Conservation (phyloP, 2,113 vertebrate genomes). For the Eudyptes chrysolophus region DNA sequence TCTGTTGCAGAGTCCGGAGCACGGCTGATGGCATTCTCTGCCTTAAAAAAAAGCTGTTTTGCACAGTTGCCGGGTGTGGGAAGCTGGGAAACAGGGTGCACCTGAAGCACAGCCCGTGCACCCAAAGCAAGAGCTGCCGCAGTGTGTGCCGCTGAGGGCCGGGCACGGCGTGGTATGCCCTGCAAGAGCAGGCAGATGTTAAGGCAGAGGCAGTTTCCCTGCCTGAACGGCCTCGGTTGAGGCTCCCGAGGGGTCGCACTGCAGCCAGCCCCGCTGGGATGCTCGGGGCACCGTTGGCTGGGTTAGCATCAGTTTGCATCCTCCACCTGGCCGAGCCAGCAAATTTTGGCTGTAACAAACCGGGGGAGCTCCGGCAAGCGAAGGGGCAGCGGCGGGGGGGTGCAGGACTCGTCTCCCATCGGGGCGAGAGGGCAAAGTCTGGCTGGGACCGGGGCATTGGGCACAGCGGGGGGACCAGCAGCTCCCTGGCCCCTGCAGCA, state of each 20-base stretch:
- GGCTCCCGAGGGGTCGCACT: accelerated
- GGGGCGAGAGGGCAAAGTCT: neutral
- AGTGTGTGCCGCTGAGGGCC: neutral
- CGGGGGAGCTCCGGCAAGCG: accelerated
- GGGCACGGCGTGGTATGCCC: neutral
- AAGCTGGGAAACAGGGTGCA: neutral
- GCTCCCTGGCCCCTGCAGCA: neutral
- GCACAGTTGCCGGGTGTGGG: accelerated
- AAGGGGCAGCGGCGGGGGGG: accelerated
- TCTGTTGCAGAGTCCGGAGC: neutral
- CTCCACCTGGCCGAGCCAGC: neutral
- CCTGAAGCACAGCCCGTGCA: neutral
- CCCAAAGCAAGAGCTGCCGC: neutral
- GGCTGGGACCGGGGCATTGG: neutral
- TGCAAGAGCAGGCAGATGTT: neutral
- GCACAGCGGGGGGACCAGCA: neutral
- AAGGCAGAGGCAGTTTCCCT: neutral
- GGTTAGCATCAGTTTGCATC: neutral
- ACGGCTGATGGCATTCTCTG: accelerated
- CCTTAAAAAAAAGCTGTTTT: neutral
- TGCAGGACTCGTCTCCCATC: neutral
- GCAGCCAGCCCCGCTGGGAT: accelerated
- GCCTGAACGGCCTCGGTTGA: accelerated
- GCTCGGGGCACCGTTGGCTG: neutral
- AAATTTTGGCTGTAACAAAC: neutral